Evolutionary conservation across 2,888 invertebrate genomes (phyloP), one percentile per base, ranked within the genome.

Genomic region (Gymnoscelis rufifasciata): DNA sequence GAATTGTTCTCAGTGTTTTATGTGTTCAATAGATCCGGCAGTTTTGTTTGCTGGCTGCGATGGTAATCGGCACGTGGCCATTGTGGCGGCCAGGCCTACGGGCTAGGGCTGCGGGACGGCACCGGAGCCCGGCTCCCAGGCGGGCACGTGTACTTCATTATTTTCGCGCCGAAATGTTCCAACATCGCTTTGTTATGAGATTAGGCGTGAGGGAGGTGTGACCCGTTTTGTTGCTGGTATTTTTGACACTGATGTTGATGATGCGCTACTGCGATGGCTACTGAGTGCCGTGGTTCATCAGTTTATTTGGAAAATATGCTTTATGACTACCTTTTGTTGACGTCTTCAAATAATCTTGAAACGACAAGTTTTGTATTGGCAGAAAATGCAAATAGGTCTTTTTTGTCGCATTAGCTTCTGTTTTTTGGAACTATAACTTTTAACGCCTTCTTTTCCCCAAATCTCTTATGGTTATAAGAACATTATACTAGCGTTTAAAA

Each of bases 131-230:
- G 51, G 56, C 60, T 58, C 60, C 63, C 63, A 56, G 59, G 65
- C 37, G 38, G 74, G 62, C 88, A 83, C 88, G 88, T 87, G 88
- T 69, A 58, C 73, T 86, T 86, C 88, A 87, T 88, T 88, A 87
- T 87, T 83, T 83, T 83, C 78, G 87, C 83, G 86, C 83, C 84
- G 73, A 87, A 87, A 88, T 86, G 82, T 83, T 78, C 83, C 83
- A 77, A 78, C 78, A 78, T 64, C 77, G 83, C 84, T 84, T 87
- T 87, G 87, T 87, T 80, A 74, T 64, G 78, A 83, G 86, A 88
- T 87, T 86, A 87, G 83, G 83, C 81, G 82, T 78, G 81, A 80
- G 78, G 71, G 64, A 68, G 52, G 68, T 62, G 70, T 64, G 47
- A 45, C 48, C 51, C 54, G 54, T 54, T 54, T 56, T 56, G 54